phyloP scores from a whole-genome alignment of 2,888 invertebrate species.

The Cantharis lateralis region DNA sequence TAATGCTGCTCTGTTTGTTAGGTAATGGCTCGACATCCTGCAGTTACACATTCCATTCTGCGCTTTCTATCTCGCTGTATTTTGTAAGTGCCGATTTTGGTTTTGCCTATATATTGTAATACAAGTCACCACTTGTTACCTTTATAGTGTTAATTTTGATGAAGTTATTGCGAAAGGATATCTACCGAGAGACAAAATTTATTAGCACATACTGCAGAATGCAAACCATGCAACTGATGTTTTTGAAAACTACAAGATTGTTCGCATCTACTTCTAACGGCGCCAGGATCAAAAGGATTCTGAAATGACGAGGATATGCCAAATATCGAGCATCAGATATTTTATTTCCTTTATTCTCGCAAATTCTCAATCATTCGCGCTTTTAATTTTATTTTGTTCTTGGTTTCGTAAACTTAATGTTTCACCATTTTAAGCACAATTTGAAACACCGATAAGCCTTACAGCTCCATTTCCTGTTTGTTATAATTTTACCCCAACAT shows the following conservation, averaged over 20 bases:
- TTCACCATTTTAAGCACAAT: not conserved
- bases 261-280: too few species aligned
- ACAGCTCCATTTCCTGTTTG: not conserved
- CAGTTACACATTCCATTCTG: not conserved
- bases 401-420: not conserved
- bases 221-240: not conserved
- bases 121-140: not conserved
- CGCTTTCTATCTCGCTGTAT: not conserved
- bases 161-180: not conserved
- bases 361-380: not conserved
- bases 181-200: not conserved
- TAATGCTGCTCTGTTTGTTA: constrained; percentile 14
- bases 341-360: not conserved
- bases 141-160: not conserved
- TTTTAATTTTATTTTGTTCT: not conserved
- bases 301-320: not conserved
- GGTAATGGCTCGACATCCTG: constrained; percentile 6
- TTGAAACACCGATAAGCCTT: not conserved
- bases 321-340: not conserved
- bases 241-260: not conserved
- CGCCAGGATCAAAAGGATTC: not conserved
- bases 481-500: not conserved
- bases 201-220: not conserved
- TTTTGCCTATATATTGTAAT: not conserved
- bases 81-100: not conserved